These are phyloP conservation scores for Drosophila malerkotliana DNA, from an alignment of 1,140 invertebrate genomes.

Conservation along the genomic window DNA sequence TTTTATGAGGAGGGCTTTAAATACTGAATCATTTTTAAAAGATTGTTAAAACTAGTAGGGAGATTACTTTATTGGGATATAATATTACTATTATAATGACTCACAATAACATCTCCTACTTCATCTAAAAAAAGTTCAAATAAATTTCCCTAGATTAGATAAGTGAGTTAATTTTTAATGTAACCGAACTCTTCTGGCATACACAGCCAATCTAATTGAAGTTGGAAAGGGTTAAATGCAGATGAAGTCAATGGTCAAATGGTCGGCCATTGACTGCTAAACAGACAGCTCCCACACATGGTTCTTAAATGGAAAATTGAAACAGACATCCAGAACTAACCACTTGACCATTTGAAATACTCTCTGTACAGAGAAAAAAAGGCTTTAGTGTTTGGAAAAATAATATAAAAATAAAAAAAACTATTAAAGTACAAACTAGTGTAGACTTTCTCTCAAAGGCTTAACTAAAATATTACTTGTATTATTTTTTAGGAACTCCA, in stretches of 20 bases:
- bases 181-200: background rate
- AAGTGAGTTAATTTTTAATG: constrained; percentile 14
- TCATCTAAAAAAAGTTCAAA: background rate
- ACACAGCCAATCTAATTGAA: constrained; percentile 45
- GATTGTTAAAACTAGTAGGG: background rate
- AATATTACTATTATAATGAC: no score
- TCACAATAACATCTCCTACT: background rate
- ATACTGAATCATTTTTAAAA: background rate
- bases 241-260: constrained; percentile 49
- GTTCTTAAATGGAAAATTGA: background rate
- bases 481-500: constrained; percentile 86
- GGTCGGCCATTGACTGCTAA: constrained; percentile 56
- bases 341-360: constrained; percentile 12
- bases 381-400: background rate
- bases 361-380: background rate
- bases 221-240: constrained; percentile 39
- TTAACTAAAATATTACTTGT: background rate
- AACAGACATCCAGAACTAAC: background rate
- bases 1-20: background rate
- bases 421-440: no score
- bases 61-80: background rate
- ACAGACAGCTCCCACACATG: constrained; percentile 1
- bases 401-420: background rate
- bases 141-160: background rate
- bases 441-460: background rate